A percentile compares a stretch with the other conserved stretches of the same genome.
Conservation (phyloP, 2,888 invertebrate genomes). For the Rugalucina vietnamica region DNA sequence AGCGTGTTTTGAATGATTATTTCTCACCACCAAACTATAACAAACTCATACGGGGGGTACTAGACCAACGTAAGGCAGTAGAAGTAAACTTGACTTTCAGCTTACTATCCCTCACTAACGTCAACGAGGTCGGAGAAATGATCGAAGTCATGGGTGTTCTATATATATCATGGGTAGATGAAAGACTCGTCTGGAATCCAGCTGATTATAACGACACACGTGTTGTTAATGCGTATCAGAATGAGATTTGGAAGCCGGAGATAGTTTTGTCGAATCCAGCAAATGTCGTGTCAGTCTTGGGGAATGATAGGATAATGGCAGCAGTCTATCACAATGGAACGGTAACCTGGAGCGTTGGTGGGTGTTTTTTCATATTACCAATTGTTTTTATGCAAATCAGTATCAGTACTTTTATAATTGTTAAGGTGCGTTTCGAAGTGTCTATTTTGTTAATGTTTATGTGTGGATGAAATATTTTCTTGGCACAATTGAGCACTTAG, state of each 20-base stretch:
- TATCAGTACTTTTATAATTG: too few relatives aligned
- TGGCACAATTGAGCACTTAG: too few relatives aligned
- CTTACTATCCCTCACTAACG: not conserved
- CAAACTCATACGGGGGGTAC: not conserved
- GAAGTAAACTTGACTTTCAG: not conserved
- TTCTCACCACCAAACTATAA: not conserved
- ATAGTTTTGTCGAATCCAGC: not conserved
- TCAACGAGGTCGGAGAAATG: not conserved
- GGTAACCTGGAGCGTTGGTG: not conserved
- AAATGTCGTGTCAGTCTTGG: not conserved
- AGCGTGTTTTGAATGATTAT: not conserved
- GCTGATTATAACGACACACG: not conserved
- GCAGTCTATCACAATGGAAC: not conserved
- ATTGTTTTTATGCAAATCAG: too few relatives aligned
- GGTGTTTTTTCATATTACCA: too few relatives aligned
- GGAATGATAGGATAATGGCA: not conserved
- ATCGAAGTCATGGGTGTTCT: not conserved
- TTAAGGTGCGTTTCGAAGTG: too few relatives aligned
- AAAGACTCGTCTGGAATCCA: not conserved
- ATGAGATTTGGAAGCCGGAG: not conserved
- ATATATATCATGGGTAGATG: not conserved
- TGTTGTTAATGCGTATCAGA: not conserved
- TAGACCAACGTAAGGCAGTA: not conserved
- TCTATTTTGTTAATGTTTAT: too few relatives aligned
- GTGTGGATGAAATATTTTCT: too few relatives aligned